Base-by-base conservation (phyloP, 2,888 invertebrate genomes). In the Apotomis turbidana region DNA sequence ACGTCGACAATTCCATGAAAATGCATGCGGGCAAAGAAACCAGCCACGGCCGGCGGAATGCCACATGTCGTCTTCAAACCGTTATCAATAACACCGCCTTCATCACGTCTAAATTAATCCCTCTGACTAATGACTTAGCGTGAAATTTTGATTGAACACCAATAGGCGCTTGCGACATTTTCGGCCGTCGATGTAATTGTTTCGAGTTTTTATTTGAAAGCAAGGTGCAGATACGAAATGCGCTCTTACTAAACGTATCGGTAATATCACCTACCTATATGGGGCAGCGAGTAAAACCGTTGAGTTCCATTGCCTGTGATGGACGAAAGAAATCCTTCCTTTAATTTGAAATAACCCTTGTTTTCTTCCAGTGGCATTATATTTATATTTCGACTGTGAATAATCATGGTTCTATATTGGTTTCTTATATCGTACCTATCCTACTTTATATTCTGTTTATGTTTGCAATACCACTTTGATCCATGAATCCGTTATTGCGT, bases 191-290 rank as follows among this genome's bases (percentile, higher is more conserved):
- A 78, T 82, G 86, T 93, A 93, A 93, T 93, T 93, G 91, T 91
- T 91, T 85, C 90, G 82, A 90, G 90, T 93, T 93, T 93, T 93
- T 93, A 87, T 85, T 79, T 77, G 80, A 83, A 73, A 74, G 88
- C 93, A 93, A 92, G 91, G 93, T 93, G 93, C 91, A 90, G 90
- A 88, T 86, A 89, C 87, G 88, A 87, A 87, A 88, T 85, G 83
- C 79, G 64, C 73, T 70, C 69, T 63, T 73, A 70, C 70, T 70
- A 64, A 73, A 63, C 41, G 69, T 66, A 73, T 78, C 76, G 69
- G 73, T 71, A 60, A 71, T 72, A 72, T 68, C 61, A 58, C 61
- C 59, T 64, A 62, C 69, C 54, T 66, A 68, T 72, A 72, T 51
- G 62, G 60, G 15, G 15, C 38, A 46, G 62, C 61, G 46, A 57